Evolutionary conservation across 1,140 invertebrate species (phyloP).

Genomic region (Caenorhabditis briggsae): DNA sequence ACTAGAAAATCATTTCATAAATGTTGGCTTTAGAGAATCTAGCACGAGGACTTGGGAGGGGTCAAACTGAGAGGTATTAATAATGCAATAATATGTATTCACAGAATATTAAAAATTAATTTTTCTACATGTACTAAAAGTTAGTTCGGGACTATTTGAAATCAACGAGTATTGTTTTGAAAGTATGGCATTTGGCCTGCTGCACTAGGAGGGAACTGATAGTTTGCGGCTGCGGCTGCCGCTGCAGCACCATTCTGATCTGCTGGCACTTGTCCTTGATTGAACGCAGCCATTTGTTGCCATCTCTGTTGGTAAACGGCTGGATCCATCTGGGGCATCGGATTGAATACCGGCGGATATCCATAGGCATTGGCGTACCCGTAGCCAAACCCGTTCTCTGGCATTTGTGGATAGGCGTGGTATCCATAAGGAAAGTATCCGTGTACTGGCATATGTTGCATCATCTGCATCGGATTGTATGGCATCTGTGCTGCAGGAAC

Average conservation of each 20-base stretch:
- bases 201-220: not conserved
- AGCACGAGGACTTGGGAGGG: not conserved
- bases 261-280: not conserved
- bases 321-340: not conserved
- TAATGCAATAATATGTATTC: too few relatives aligned
- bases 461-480: not conserved
- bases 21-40: constrained; percentile 15
- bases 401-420: not conserved
- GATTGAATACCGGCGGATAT: not conserved
- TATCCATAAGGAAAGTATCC: not conserved
- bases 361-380: not conserved
- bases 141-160: not conserved
- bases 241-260: not conserved
- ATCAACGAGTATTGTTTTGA: constrained; percentile 10
- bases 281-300: not conserved
- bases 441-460: not conserved
- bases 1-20: constrained; percentile 48
- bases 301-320: not conserved
- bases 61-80: too few relatives aligned
- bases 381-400: not conserved
- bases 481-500: not conserved
- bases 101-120: too few relatives aligned
- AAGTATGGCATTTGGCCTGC: constrained; percentile 1
- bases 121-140: not conserved
- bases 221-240: not conserved